phyloP scores from a whole-genome alignment of 2,113 vertebrate species.

The Toxotes jaculatrix region DNA sequence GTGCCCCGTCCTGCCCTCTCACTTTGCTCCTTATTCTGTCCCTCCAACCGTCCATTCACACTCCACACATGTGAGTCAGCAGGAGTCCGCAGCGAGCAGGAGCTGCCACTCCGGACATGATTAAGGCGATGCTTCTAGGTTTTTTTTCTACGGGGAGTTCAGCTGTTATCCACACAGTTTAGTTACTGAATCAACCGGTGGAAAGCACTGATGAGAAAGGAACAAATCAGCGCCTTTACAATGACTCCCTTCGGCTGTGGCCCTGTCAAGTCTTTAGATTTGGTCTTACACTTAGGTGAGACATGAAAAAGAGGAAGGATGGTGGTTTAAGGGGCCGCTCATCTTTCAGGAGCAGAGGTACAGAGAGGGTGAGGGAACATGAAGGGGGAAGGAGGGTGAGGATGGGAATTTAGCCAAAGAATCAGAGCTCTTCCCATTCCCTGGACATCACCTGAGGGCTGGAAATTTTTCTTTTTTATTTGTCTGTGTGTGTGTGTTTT shows the following conservation, averaged over 20 bases:
- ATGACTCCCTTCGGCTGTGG: constrained; percentile 1
- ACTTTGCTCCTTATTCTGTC: constrained; percentile 65
- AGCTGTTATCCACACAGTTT: constrained; percentile 10
- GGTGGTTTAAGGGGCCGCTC: constrained; percentile 37
- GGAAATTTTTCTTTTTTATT: constrained; percentile 22
- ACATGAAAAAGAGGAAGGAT: constrained; percentile 26
- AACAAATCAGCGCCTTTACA: constrained; percentile 26
- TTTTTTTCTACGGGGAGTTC: neutral
- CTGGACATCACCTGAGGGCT: constrained; percentile 47
- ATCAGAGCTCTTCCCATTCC: constrained; percentile 29
- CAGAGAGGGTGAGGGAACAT: constrained; percentile 4
- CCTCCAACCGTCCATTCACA: constrained; percentile 68
- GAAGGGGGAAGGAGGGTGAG: constrained; percentile 7
- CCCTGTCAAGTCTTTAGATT: constrained; percentile 11
- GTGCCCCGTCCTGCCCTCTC: constrained; percentile 63
- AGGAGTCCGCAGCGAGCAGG: constrained; percentile 48
- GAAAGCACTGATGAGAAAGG: constrained; percentile 24
- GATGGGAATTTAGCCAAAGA: constrained; percentile 34
- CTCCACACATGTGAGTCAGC: constrained; percentile 74
- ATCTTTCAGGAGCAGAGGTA: constrained; percentile 45
- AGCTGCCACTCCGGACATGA: constrained; percentile 44
- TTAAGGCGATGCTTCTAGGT: constrained; percentile 36
- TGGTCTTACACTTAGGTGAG: constrained; percentile 28
- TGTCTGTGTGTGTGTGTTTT: constrained; percentile 50
- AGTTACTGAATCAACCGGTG: constrained; percentile 53